phyloP scores from a whole-genome alignment of 2,113 vertebrate genomes.

The Aplodontia rufa region DNA sequence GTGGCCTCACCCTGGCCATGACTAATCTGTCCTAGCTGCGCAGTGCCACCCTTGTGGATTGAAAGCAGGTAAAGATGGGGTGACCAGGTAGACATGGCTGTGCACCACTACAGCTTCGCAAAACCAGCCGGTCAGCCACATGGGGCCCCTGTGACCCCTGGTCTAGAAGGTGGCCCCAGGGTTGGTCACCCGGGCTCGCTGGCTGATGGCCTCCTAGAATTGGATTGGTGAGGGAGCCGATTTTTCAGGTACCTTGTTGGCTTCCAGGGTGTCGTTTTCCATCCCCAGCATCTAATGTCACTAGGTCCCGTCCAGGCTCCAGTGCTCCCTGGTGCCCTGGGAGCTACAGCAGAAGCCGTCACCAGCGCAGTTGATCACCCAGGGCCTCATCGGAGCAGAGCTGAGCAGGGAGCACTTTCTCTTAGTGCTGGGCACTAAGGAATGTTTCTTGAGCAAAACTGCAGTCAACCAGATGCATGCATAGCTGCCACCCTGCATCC shows the following conservation, averaged over 20 bases:
- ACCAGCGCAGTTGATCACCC: rapidly evolving
- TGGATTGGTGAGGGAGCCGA: not conserved
- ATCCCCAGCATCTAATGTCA: not conserved
- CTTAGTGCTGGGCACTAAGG: rapidly evolving
- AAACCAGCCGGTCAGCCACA: rapidly evolving
- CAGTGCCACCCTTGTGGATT: rapidly evolving
- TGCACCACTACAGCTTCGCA: not conserved
- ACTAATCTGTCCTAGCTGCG: rapidly evolving
- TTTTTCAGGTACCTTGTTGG: not conserved
- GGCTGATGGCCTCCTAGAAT: not conserved
- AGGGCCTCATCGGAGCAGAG: rapidly evolving
- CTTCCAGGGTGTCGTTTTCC: not conserved
- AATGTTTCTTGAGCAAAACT: not conserved
- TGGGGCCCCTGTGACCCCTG: no score
- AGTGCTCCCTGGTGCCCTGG: rapidly evolving
- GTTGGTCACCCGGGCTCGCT: rapidly evolving
- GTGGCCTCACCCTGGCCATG: not conserved
- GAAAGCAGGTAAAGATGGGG: no score
- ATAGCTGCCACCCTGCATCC: rapidly evolving
- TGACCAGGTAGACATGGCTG: not conserved
- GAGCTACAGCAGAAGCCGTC: rapidly evolving
- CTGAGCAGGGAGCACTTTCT: not conserved
- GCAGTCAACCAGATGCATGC: rapidly evolving
- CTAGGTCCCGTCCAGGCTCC: not conserved
- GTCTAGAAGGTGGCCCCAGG: not conserved